These are phyloP conservation scores for Lepidotrigona ventralis DNA, from an alignment of 1,140 invertebrate genomes.

Conservation along the genomic window DNA sequence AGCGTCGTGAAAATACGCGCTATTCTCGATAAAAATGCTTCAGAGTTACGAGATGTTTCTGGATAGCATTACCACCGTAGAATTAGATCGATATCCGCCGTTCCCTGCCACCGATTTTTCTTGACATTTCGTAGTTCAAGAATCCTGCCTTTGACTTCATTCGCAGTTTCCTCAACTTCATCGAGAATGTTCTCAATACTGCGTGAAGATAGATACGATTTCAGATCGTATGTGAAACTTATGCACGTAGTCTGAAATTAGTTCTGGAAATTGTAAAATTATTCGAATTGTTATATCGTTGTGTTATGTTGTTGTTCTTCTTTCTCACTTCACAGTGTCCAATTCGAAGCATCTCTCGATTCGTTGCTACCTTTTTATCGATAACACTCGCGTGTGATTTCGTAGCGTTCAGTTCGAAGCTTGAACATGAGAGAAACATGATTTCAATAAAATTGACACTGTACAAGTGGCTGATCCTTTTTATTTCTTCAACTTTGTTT, in stretches of 20 bases:
- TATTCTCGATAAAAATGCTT: conserved; percentile 21
- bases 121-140: background rate
- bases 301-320: too few species aligned
- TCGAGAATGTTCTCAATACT: background rate
- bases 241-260: background rate
- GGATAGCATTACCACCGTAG: background rate
- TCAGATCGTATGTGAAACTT: background rate
- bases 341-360: too few species aligned
- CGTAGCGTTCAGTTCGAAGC: too few species aligned
- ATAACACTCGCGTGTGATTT: too few species aligned
- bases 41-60: conserved; percentile 21
- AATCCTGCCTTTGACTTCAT: background rate
- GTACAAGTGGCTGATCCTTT: too few species aligned
- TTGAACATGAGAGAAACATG: too few species aligned
- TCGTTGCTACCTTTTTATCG: too few species aligned
- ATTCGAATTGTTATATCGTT: too few species aligned
- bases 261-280: background rate
- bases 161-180: background rate
- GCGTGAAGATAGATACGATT: background rate
- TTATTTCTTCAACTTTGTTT: too few species aligned
- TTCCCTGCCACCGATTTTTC: background rate
- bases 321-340: too few species aligned
- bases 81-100: background rate
- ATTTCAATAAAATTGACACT: too few species aligned
- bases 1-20: conserved; percentile 19